Base-by-base conservation (phyloP, 2,797 vertebrate species). In the Gadopsis bispinosus region DNA sequence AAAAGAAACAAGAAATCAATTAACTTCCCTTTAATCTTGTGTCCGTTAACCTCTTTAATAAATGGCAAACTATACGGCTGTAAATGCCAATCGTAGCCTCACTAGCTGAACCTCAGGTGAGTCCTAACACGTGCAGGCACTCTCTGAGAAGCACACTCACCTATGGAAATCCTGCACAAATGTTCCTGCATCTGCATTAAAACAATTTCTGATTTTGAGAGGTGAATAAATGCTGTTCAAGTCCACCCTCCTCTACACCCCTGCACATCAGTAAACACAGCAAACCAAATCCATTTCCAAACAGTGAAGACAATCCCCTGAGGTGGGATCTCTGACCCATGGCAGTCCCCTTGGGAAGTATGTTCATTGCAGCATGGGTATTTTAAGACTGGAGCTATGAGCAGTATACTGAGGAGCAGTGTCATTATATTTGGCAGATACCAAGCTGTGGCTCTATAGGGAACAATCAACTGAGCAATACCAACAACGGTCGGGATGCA, bases 361-460 rank as follows among this genome's bases (percentile, higher is more conserved):
- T 82, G 80, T n/a, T n/a, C n/a, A n/a, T n/a, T 91, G 87, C 47
- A 55, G 77, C 11, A 2, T 1, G 80, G 79, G 69, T 94, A 94
- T 94, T 95, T 95, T 93, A 90, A 83, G 93, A 90, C 63, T 20
- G 71, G 59, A 77, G 79, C 86, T 88, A 80, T 84, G 80, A 88
- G 83, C 58, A 26, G 73, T 71, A 87, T 81, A 79, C 80, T 67
- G 75, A 72, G 50, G 73, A 76, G 85, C 73, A 69, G 77, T 67
- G 77, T 79, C 67, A 67, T 81, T 69, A 71, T 66, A 81, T 79
- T 43, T 78, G 76, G 80, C 78, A 87, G 79, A 91, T 80, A 84
- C 75, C 59, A 79, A 84, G 76, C 59, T 58, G 33, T 4, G 63
- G 72, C 62, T 66, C 67, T 80, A 65, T 51, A 64, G 80, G 69